Percentiles rank a stretch among this genome's conserved stretches.
phyloP scores from a whole-genome alignment of 2,113 vertebrate species.

The Eurystomus gularis region DNA sequence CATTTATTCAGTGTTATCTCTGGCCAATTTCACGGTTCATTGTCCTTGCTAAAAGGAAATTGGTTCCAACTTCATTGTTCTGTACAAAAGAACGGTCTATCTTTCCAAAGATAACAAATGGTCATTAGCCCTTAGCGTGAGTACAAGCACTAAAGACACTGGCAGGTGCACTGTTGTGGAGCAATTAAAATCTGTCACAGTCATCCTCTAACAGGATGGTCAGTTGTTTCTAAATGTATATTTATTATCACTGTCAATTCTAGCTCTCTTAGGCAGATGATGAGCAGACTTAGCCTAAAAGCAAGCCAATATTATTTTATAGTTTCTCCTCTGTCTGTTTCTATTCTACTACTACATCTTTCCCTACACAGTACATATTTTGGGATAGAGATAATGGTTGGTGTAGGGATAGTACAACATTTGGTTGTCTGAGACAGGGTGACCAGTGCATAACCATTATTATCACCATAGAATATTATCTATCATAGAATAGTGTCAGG shows the following conservation, averaged over 20 bases:
- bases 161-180: not conserved
- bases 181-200: not conserved
- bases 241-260: not conserved
- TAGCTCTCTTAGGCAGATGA: not conserved
- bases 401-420: not conserved
- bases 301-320: not conserved
- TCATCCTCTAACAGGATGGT: fast-evolving
- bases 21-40: conserved; percentile 47
- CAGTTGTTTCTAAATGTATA: not conserved
- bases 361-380: not conserved
- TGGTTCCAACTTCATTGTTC: conserved; percentile 4
- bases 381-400: not conserved
- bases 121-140: not conserved
- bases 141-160: not conserved
- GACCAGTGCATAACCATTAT: not conserved
- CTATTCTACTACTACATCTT: not conserved
- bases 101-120: conserved; percentile 42
- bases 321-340: not conserved
- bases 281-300: not conserved
- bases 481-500: not conserved
- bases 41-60: conserved; percentile 11
- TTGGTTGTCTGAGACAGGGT: not conserved
- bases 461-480: not conserved
- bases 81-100: conserved; percentile 1
- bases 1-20: not conserved